phyloP scores from a whole-genome alignment of 1,140 invertebrate species.

The Caenorhabditis elegans region DNA sequence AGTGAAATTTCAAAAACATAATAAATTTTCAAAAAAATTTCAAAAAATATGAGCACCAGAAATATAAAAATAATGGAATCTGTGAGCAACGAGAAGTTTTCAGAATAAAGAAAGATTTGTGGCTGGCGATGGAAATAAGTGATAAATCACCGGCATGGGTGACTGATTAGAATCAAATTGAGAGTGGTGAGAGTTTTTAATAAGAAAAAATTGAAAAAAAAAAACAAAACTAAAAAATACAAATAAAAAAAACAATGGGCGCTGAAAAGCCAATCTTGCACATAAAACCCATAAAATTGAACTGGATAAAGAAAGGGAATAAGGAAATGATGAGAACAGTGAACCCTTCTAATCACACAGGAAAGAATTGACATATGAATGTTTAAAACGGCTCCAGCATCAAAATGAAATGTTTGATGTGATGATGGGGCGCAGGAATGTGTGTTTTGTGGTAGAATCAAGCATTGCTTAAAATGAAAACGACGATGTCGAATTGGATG shows the following conservation, averaged over 20 bases:
- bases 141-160: conserved; percentile 9
- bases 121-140: conserved; percentile 19
- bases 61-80: neutral
- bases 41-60: neutral
- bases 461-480: conserved; percentile 1
- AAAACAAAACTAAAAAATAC: neutral
- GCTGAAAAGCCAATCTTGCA: neutral
- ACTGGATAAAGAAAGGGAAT: neutral
- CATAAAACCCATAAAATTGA: conserved; percentile 2
- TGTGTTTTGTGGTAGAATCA: neutral
- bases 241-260: neutral
- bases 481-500: conserved; percentile 6
- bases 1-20: neutral
- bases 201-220: no score
- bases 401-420: neutral
- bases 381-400: neutral
- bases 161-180: neutral
- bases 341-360: neutral
- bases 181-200: no score
- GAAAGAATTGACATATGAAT: conserved; percentile 8
- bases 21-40: neutral
- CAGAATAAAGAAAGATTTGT: neutral
- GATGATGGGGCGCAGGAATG: neutral
- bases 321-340: neutral
- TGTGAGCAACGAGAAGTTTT: neutral